A percentile compares a stretch with the other conserved stretches of the same genome.
Evolutionary conservation across 2,888 invertebrate species (phyloP).

Genomic region (Eilema depressum): DNA sequence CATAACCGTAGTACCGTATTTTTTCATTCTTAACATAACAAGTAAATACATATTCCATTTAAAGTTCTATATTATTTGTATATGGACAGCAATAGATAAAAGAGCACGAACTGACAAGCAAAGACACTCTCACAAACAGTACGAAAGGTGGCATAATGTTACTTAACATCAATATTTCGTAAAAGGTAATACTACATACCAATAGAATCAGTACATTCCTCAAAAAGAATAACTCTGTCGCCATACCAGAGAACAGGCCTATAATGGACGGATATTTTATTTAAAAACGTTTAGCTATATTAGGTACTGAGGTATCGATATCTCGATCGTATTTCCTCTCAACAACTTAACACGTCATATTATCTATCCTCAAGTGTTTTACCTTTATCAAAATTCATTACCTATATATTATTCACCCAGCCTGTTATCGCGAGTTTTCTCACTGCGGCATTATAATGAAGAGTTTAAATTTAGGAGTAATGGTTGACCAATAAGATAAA

Average conservation of each 20-base stretch:
- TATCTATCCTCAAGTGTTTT: constrained; percentile 61
- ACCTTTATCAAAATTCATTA: constrained; percentile 83
- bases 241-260: background rate
- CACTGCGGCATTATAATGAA: constrained; percentile 85
- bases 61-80: too few relatives aligned
- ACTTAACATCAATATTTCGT: too few relatives aligned
- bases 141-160: too few relatives aligned
- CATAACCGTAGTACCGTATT: too few relatives aligned
- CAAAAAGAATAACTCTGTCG: background rate
- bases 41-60: too few relatives aligned
- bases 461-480: constrained; percentile 87
- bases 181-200: too few relatives aligned
- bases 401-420: constrained; percentile 80
- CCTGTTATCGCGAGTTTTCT: constrained; percentile 82
- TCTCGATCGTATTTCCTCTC: constrained; percentile 43
- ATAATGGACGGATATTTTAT: background rate
- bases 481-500: constrained; percentile 87
- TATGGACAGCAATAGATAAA: too few relatives aligned
- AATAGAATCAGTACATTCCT: too few relatives aligned
- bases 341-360: constrained; percentile 50
- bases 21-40: too few relatives aligned
- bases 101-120: too few relatives aligned
- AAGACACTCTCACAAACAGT: too few relatives aligned
- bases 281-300: background rate
- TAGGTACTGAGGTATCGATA: constrained; percentile 32